Evolutionary conservation across 2,888 invertebrate species (phyloP), one percentile per base, ranked within the genome.

Genomic region (Perizoma flavofasciatum): DNA sequence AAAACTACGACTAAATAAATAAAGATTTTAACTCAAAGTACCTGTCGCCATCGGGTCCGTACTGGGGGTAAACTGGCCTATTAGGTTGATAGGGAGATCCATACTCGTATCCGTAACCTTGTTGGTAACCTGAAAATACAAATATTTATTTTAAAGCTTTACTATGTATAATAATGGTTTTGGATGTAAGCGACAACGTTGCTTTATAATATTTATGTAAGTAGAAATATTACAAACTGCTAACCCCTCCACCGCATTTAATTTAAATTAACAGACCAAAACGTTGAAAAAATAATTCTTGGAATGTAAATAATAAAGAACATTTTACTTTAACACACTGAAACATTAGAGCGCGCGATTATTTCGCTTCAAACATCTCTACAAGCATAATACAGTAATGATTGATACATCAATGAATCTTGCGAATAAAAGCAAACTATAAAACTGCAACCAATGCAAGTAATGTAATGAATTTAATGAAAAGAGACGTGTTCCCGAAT

Each of bases 31-130:
- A 4, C 11, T 22, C 6, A 22, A 41, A 41, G n/a, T 22, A 95
- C 95, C 95, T 94, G 92, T 94, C 94, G 68, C 94, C 95, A 59
- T 93, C 93, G 53, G 95, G 94, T 67, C 95, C 95, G 77, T 96
- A 95, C 73, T 96, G 95, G 76, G 96, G 96, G 81, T 96, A 96
- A 76, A 96, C 95, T 77, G 95, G 96, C 92, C 96, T 95, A 86
- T 95, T 95, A 66, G 95, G 93, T 73, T 95, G 95, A 82, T 94
- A 95, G 69, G 94, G 93, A 71, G 94, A 92, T 75, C 94, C 94
- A 78, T 95, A 95, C 86, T 95, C 95, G 72, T 94, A 94, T 76
- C 95, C 95, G 79, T 93, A 93, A 69, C 93, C 94, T 79, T 94
- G 94, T 77, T 94, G 94, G 89, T 94, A 94, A 77, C 94, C 94